Base-by-base conservation (phyloP, 2,797 vertebrate species). In the Semaprochilodus insignis region DNA sequence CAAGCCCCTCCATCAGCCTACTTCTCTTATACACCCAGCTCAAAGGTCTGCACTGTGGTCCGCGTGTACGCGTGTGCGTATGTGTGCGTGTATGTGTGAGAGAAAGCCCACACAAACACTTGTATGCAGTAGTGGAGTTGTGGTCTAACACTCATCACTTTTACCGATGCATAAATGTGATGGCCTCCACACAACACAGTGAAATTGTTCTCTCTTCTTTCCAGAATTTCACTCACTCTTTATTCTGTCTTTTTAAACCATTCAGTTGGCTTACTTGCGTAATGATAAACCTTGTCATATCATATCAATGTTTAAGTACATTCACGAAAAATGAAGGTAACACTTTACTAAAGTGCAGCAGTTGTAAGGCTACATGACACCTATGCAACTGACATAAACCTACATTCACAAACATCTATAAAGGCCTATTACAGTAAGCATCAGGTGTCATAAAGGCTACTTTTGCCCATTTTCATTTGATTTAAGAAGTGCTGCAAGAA, bases 1-100 rank as follows among this genome's bases (percentile, higher is more conserved):
- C 87, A 82, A 78, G 76, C 74, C 81, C 54, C 63, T 85, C 65
- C 69, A 55, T 76, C 77, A 74, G 66, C 72, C 40, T 70, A 52
- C 63, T 60, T 73, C 52, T 82, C 74, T 57, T 81, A 60, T n/a
- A 74, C 74, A 81, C 55, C 7, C 31, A 82, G 78, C 36, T 74
- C 73, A 81, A 74, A 76, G 71, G 63, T 74, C 73, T 77, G 59
- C 63, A 77, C 44, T 55, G 57, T 74, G 63, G 65, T 80, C 8
- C 60, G 23, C 66, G 54, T 80, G 44, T 36, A 55, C 23, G 11
- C 13, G 34, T 51, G 23, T 55, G 11, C 13, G 13, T 21, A 27
- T 84, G 31, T 77, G 19, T 59, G 11, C 67, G 48, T 81, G 63
- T 81, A 19, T 21, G 31, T 78, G 52, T 71, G 8, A 15, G 44